phyloP scores from a whole-genome alignment of 1,140 invertebrate species.

The Drosophila yakuba region DNA sequence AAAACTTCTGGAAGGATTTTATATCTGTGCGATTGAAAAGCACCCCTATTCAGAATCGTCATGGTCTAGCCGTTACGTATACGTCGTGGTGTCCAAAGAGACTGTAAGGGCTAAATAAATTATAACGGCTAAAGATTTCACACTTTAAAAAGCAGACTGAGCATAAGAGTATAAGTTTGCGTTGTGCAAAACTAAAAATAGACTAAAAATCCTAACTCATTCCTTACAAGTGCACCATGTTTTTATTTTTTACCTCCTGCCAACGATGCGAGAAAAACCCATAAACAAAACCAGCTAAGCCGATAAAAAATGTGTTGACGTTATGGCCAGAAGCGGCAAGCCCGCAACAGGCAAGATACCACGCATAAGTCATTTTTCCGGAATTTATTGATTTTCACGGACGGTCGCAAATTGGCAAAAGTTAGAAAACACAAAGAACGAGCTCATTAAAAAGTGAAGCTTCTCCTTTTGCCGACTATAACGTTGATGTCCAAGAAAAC shows the following conservation, averaged over 20 bases:
- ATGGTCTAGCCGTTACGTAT: conserved; percentile 14
- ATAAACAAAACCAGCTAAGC: conserved; percentile 38
- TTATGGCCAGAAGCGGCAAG: conserved; percentile 11
- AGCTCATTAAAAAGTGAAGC: conserved; percentile 37
- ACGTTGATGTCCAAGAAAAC: conserved; percentile 5
- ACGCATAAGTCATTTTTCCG: conserved; percentile 46
- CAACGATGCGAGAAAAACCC: not conserved
- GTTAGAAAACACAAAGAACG: conserved; percentile 2
- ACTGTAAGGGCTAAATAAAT: conserved; percentile 11
- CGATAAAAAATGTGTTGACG: conserved; percentile 63
- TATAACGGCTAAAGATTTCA: conserved; percentile 10
- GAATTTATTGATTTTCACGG: conserved; percentile 66
- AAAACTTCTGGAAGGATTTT: conserved; percentile 24
- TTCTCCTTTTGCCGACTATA: not conserved
- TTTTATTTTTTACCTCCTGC: not conserved
- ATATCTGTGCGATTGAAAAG: conserved; percentile 20
- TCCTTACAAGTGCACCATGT: not conserved
- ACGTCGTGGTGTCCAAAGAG: conserved; percentile 27
- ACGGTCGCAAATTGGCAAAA: conserved; percentile 20
- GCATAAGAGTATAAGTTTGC: not conserved
- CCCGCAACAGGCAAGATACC: conserved; percentile 5
- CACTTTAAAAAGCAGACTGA: conserved; percentile 25
- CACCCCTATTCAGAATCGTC: conserved; percentile 3
- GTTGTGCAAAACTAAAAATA: not conserved
- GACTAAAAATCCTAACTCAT: not conserved